Base-by-base conservation (phyloP, 2,113 vertebrate genomes). In the Rhynchopsitta pachyrhyncha region DNA sequence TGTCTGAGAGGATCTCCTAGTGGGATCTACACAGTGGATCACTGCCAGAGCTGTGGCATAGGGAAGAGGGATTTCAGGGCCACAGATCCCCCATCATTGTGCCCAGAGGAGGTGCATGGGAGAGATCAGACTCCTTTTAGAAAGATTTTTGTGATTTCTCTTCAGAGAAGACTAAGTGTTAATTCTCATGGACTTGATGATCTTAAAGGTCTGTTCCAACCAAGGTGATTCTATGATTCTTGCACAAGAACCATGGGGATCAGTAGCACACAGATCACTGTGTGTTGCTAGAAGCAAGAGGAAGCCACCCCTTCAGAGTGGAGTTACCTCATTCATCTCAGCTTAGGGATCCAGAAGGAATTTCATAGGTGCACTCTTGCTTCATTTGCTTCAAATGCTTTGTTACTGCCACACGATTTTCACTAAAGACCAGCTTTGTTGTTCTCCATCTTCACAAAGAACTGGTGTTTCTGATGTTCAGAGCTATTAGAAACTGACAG, bases 31-130 rank as follows among this genome's bases (percentile, higher is more conserved):
- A 19, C 44, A 23, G 8, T 0, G 0, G 9, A 20, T 49, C 15
- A 11, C 28, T 50, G 33, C 13, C 42, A 33, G 14, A 71, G 20
- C 41, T 28, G 13, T 10, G 47, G 62, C 35, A 79, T 11, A 59
- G 9, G 31, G 17, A 62, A 33, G 22, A 42, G 28, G 28, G 25
- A 53, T 31, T 70, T 7, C 0, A 3, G 46, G 42, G 17, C 4
- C 2, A 1, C 0, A 0, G 31, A 27, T 20, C 24, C 47, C 50
- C 27, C 2, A 9, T 23, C 1, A 2, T 0, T 18, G 29, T 23
- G 23, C 17, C n/a, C 46, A 75, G 23, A 33, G 24, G 41, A 53
- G 17, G 5, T 0, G 1, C 0, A 1, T 6, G 50, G 7, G 6
- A 80, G 8, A 76, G 16, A 22, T 67, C 29, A 79, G 39, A 16